Evolutionary conservation across 2,888 invertebrate genomes (phyloP), one percentile per base, ranked within the genome.

Genomic region (Chesias legatella): DNA sequence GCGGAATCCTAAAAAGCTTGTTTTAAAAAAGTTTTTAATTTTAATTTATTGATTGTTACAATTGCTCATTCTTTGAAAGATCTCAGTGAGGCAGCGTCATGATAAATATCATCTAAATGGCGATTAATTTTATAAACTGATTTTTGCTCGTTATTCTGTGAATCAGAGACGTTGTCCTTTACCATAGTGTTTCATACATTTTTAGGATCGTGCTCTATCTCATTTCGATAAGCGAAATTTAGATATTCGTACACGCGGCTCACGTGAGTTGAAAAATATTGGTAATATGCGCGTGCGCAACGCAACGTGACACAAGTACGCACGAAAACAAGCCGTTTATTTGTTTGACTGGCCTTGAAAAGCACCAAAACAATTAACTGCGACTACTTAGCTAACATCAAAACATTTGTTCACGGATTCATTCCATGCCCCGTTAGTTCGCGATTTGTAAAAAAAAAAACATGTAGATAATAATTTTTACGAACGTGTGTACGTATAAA

Each of bases 211-310:
- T 62, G 62, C 45, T 53, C 41, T 73, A 75, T 73, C 72, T 60
- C 41, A 10, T 25, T 11, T 35, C 41, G 43, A 47, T 49, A 40
- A 62, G 53, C 51, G 55, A 58, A 45, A 43, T 17, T 30, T 30
- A 1, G 6, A 10, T 28, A 25, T 29, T 3, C 10, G 17, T 23
- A 20, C 13, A 7, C 36, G 11, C 28, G 42, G 45, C 64, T 77
- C 76, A 77, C 73, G 73, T 74, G 74, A 73, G 60, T 48, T 40
- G 37, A 51, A 60, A 56, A 58, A 63, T 54, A 30, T 25, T 10
- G 46, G 51, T 30, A 17, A 9, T 26, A 7, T 43, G 60, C 66
- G 69, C 72, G 66, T 63, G 68, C 60, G 47, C 71, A 67, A 67
- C 60, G 47, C 71, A 67, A 70, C 72, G 72, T 76, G 76, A 73